These are phyloP conservation scores for Pseudonaja textilis DNA, from an alignment of 2,113 vertebrate genomes.

Conservation along the genomic window DNA sequence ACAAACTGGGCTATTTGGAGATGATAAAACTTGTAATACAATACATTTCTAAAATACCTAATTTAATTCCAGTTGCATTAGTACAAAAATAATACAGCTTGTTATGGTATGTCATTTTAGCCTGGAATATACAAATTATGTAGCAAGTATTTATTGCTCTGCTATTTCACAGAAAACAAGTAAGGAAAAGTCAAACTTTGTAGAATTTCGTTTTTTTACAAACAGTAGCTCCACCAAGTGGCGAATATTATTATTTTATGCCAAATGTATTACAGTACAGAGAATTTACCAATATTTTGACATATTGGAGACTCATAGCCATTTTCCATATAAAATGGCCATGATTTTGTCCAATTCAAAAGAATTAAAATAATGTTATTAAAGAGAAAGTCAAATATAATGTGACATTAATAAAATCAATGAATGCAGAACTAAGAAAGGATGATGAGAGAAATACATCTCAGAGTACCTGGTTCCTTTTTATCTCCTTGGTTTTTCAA, in stretches of 20 bases:
- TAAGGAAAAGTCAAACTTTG: slow-evolving; percentile 23
- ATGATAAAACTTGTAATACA: neutral
- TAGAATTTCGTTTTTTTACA: slow-evolving; percentile 17
- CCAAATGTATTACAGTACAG: neutral
- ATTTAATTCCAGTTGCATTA: neutral
- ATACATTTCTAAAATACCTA: neutral
- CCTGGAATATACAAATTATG: neutral
- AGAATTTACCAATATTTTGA: neutral
- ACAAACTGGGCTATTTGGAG: neutral
- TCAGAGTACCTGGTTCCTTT: neutral
- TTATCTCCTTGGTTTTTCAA: neutral
- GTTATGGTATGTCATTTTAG: neutral
- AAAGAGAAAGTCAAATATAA: neutral
- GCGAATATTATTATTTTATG: neutral
- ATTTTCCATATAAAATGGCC: slow-evolving; percentile 4
- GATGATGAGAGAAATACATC: neutral
- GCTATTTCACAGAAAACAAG: neutral
- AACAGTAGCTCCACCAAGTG: slow-evolving; percentile 61
- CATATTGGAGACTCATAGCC: neutral
- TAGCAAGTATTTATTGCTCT: neutral
- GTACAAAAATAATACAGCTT: neutral
- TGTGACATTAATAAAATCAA: neutral
- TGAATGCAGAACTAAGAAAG: neutral
- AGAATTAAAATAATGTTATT: neutral
- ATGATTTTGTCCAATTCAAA: neutral